Base-by-base conservation (phyloP, 1,140 invertebrate genomes). In the Paraescarpia echinospica region DNA sequence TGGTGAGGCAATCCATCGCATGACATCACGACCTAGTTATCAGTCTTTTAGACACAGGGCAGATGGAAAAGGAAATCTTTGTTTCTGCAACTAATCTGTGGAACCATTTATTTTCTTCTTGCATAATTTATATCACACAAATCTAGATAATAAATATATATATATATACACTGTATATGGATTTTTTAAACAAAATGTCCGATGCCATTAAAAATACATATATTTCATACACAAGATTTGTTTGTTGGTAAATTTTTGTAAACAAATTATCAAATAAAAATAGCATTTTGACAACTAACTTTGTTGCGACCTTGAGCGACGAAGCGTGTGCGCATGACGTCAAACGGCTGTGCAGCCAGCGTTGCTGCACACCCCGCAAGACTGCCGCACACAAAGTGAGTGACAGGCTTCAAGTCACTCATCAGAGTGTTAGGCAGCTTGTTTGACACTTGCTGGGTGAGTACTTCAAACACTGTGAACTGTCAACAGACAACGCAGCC, bases 241-340 rank as follows among this genome's bases (percentile, higher is more conserved):
- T 77, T 77, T 77, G 12, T 27, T 77, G 4, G 59, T 12, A 14
- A 27, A 77, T 22, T 77, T 77, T 18, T 77, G 12, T 77, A 22
- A 77, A 77, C 27, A 31, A 77, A 22, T 1, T 6, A 77, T 77
- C 59, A 14, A 77, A 18, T 4, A 2, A 27, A 77, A 18, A 27
- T 6, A 77, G 27, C 59, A 77, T 18, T 31, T 77, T 77, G 59
- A n/a, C 91, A 14, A 89, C 89, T 88, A 95, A 94, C 98, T 97
- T 97, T 96, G 77, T 97, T 97, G 94, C 97, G 97, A 93, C 98
- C 98, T 96, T 99, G 99, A 35, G 98, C 98, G 92, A 99, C 97
- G 93, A 99, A 97, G 95, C 99, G 97, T 34, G 99, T 99, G 94
- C 99, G 97, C n/a, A 99, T 96, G 0, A 99, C 98, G 96, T 99